Percentiles rank a stretch among this genome's conserved stretches.
Evolutionary conservation across 2,797 vertebrate genomes (phyloP).

Genomic region (Danionella dracula): DNA sequence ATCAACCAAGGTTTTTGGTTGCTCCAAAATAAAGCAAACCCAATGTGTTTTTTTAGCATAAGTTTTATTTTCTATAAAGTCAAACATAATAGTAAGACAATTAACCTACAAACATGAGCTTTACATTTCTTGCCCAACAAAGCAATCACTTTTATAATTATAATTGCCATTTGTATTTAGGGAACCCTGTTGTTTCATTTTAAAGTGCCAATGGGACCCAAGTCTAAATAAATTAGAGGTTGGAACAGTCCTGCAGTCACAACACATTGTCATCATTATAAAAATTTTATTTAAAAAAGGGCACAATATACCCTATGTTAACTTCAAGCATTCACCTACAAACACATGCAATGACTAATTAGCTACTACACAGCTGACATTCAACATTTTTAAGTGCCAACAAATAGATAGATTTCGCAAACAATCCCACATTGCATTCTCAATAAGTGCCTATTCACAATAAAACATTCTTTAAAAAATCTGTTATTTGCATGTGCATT

Average conservation of each 20-base stretch:
- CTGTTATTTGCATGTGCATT: too few species aligned
- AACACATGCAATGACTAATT: constrained; percentile 2
- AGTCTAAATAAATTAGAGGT: constrained; percentile 69
- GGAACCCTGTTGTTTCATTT: constrained; percentile 36
- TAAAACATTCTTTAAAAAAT: too few species aligned
- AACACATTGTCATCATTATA: constrained; percentile 18
- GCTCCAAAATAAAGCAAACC: too few species aligned
- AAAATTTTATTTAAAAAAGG: constrained; percentile 8
- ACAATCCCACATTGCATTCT: background rate
- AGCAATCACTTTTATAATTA: too few species aligned
- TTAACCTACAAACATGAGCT: too few species aligned
- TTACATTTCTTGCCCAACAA: too few species aligned
- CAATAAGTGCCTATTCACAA: too few species aligned
- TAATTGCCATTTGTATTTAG: too few species aligned
- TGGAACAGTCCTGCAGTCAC: constrained; percentile 75
- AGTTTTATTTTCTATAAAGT: too few species aligned
- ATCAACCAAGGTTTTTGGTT: too few species aligned
- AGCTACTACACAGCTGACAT: constrained; percentile 4
- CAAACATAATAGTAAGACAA: too few species aligned
- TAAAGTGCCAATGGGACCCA: constrained; percentile 47
- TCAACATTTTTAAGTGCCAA: background rate
- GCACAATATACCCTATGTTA: constrained; percentile 4
- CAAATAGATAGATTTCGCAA: background rate
- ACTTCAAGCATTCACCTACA: background rate
- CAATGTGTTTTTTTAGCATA: too few species aligned